Evolutionary conservation across 2,888 invertebrate species (phyloP).

Genomic region (Cremastinae sp.): DNA sequence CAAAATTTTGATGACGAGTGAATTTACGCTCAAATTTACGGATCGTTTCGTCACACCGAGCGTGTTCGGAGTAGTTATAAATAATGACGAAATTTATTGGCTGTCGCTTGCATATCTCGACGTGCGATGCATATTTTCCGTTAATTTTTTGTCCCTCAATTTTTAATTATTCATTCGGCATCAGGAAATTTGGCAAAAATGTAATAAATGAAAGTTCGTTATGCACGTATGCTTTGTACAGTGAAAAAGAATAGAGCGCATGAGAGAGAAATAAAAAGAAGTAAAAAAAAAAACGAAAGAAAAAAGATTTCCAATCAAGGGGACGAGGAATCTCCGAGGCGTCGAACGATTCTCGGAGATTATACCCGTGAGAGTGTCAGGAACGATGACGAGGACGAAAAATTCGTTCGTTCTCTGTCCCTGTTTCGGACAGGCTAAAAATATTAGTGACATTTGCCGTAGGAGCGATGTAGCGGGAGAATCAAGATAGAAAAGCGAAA

Average conservation of each 20-base stretch:
- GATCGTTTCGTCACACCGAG: conserved; percentile 50
- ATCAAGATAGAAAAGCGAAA: conserved; percentile 69
- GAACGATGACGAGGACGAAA: conserved; percentile 20
- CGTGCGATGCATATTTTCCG: conserved; percentile 29
- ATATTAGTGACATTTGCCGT: conserved; percentile 57
- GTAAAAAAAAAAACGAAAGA: neutral
- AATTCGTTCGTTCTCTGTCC: conserved; percentile 5
- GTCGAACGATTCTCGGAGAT: conserved; percentile 11
- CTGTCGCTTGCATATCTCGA: conserved; percentile 61
- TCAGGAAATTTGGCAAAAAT: too few relatives aligned
- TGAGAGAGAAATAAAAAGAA: neutral
- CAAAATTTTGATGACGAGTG: conserved; percentile 29
- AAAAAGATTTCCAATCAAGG: neutral
- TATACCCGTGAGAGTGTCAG: conserved; percentile 10
- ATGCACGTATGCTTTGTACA: conserved; percentile 19
- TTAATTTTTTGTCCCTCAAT: conserved; percentile 15
- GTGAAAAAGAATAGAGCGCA: neutral
- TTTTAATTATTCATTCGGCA: neutral
- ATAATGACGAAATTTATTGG: conserved; percentile 71
- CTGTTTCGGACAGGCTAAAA: conserved; percentile 60
- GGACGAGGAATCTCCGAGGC: conserved; percentile 12
- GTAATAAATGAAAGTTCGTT: conserved; percentile 28
- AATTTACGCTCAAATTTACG: conserved; percentile 47
- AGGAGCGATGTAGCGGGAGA: conserved; percentile 45
- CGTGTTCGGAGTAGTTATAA: conserved; percentile 61